Conservation (phyloP, 1,140 invertebrate genomes). For the Aporrectodea caliginosa region DNA sequence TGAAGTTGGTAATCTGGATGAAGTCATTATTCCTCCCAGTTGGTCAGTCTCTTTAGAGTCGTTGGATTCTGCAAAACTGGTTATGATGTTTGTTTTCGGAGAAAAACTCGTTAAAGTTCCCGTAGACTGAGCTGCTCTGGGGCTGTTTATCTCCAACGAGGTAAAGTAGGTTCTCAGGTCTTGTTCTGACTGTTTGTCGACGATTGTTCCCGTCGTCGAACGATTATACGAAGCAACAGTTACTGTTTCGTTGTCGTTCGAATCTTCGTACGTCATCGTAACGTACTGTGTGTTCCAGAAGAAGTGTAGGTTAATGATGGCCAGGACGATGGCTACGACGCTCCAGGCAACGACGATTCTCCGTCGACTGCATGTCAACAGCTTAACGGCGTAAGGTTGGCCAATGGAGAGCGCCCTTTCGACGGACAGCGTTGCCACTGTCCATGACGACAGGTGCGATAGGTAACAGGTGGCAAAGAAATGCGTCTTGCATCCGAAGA, state of each 20-base stretch:
- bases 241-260: not conserved
- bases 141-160: no score
- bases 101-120: not conserved
- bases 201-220: not conserved
- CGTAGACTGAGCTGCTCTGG: no score
- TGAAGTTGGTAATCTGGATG: no score
- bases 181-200: no score
- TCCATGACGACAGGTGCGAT: constrained; percentile 16
- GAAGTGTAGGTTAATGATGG: not conserved
- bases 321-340: not conserved
- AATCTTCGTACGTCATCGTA: not conserved
- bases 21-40: not conserved
- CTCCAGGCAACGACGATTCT: not conserved
- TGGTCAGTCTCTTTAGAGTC: no score
- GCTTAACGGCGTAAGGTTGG: not conserved
- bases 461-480: constrained; percentile 3
- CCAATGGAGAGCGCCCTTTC: constrained; percentile 6
- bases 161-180: no score
- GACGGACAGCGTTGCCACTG: constrained; percentile 5
- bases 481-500: not conserved
- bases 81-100: no score
- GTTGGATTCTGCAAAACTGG: not conserved
- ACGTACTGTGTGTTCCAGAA: not conserved
- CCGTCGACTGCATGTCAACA: not conserved
- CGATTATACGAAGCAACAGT: not conserved